Evolutionary conservation across 2,113 vertebrate species (phyloP), one percentile per base, ranked within the genome.

Genomic region (Passer montanus): DNA sequence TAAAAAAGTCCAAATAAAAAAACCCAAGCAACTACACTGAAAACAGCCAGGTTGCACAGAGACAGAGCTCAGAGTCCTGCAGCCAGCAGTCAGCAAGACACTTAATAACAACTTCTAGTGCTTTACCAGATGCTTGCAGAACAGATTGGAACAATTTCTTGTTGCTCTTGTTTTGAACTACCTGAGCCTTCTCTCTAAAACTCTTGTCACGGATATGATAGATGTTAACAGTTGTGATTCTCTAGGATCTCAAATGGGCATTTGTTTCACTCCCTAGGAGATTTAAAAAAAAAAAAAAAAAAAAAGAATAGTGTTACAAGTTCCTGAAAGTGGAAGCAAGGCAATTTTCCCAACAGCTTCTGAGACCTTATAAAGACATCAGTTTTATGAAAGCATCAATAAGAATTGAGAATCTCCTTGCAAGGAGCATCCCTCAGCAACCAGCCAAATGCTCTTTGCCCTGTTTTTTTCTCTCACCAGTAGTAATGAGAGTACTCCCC

Each of bases 111-210:
- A 10, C 46, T 15, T 47, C 66, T 12, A 50, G 17, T 23, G 41
- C 63, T 82, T 72, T 23, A 31, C 21, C 24, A 26, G 22, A 23
- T 78, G 28, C 30, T 58, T 55, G 43, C 43, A 80, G 64, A 60
- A 76, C 2, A 41, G 20, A 89, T 33, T 43, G 49, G 39, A 41
- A 31, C 15, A 26, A 46, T 50, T 81, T 35, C 41, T 55, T n/a
- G 1, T 62, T 78, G 15, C 15, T 64, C 11, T 68, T 72, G 16
- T 60, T 82, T 4, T 0, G 4, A 0, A 0, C 18, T 41, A 7
- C 33, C n/a, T 64, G 24, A 69, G 31, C 28, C 50, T 83, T 69
- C 22, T 24, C 41, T 60, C 22, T 50, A 77, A 33, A 83, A 59
- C 73, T 66, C 16, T 37, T 3, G 4, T 56, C 67, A 66, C 28